phyloP scores from a whole-genome alignment of 2,113 vertebrate genomes.

The Physeter macrocephalus region DNA sequence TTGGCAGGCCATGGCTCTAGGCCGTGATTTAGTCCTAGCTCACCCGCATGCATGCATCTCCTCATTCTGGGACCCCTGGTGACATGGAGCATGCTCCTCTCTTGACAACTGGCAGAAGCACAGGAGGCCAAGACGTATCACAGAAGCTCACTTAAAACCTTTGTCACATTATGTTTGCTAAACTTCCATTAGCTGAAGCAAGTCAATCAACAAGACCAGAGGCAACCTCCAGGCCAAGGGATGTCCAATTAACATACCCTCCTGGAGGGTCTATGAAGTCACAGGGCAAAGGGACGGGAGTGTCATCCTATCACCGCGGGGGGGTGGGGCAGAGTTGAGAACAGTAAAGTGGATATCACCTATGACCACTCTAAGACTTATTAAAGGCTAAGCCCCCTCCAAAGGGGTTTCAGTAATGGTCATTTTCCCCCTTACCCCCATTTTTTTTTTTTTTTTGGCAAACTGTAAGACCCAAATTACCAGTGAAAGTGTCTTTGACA shows the following conservation, averaged over 20 bases:
- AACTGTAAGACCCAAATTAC: not conserved
- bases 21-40: not conserved
- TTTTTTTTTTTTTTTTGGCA: not conserved
- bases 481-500: not conserved
- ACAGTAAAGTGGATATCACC: not conserved
- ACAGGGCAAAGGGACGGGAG: too few species aligned
- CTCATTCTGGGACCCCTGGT: not conserved
- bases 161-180: too few species aligned
- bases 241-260: fast-evolving
- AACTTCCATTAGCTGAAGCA: not conserved
- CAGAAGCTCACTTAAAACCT: not conserved
- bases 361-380: not conserved
- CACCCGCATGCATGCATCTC: not conserved
- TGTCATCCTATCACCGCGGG: fast-evolving
- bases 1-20: not conserved
- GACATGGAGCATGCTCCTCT: not conserved
- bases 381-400: not conserved
- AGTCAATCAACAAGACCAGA: not conserved
- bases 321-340: not conserved
- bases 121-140: not conserved
- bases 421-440: fast-evolving
- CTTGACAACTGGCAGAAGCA: not conserved
- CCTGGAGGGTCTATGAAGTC: not conserved
- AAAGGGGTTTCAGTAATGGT: not conserved
- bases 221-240: not conserved